These are phyloP conservation scores for Tenualosa ilisha DNA, from an alignment of 2,797 vertebrate genomes.

Conservation along the genomic window DNA sequence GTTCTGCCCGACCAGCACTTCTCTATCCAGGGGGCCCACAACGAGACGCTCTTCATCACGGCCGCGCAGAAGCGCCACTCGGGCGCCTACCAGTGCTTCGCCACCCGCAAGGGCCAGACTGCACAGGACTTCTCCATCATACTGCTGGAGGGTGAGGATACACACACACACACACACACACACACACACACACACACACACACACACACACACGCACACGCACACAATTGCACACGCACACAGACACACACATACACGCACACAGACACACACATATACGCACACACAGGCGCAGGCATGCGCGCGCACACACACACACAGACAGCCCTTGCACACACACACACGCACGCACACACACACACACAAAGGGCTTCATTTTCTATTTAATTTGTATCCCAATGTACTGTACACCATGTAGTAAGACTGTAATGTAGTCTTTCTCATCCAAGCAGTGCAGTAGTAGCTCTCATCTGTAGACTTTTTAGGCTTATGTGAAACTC, in stretches of 20 bases:
- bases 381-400: too few species aligned
- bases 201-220: background rate
- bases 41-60: conserved; percentile 94
- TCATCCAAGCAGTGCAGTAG: too few species aligned
- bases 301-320: too few species aligned
- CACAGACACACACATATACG: background rate
- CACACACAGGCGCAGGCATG: too few species aligned
- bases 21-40: conserved; percentile 95
- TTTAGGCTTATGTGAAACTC: too few species aligned
- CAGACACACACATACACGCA: background rate
- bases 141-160: conserved; percentile 83
- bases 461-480: too few species aligned
- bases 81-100: conserved; percentile 96
- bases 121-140: conserved; percentile 98
- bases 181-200: background rate
- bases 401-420: too few species aligned
- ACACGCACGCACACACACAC: background rate
- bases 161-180: background rate
- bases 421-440: too few species aligned
- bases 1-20: conserved; percentile 89
- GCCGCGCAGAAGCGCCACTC: conserved; percentile 97
- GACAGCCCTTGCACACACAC: background rate
- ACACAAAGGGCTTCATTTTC: too few species aligned
- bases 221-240: background rate
- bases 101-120: conserved; percentile 89